Percentiles rank a stretch among this genome's conserved stretches.
Evolutionary conservation across 2,113 vertebrate species (phyloP).

Genomic region (Hepsetus odoe): DNA sequence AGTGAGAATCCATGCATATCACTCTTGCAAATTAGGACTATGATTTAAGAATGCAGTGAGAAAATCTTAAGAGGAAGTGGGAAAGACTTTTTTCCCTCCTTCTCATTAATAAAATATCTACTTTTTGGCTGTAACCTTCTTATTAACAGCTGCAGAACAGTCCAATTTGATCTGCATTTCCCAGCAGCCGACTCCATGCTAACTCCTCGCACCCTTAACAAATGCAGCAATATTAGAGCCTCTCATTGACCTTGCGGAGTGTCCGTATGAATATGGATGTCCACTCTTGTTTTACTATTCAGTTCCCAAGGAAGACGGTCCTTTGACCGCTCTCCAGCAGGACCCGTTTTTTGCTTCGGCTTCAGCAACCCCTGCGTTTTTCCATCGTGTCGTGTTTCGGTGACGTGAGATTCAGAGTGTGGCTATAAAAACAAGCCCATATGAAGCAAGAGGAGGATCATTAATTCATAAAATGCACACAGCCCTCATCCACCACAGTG

Average conservation of each 20-base stretch:
- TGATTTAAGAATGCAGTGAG: slow-evolving; percentile 17
- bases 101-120: slow-evolving; percentile 6
- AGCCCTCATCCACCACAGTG: slow-evolving; percentile 42
- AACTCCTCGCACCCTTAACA: slow-evolving; percentile 18
- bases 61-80: not conserved
- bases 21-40: slow-evolving; percentile 36
- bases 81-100: not conserved
- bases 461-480: slow-evolving; percentile 52
- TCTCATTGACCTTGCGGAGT: slow-evolving; percentile 46
- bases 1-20: slow-evolving; percentile 1
- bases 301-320: slow-evolving; percentile 41
- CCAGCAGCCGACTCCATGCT: slow-evolving; percentile 12
- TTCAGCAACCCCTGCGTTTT: slow-evolving; percentile 16
- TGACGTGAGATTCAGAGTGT: not conserved
- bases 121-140: slow-evolving; percentile 16
- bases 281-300: slow-evolving; percentile 48
- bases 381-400: slow-evolving; percentile 42
- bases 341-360: slow-evolving; percentile 27
- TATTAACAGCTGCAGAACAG: slow-evolving; percentile 37
- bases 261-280: slow-evolving; percentile 52
- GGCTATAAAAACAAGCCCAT: slow-evolving; percentile 24
- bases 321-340: slow-evolving; percentile 32
- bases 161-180: slow-evolving; percentile 38
- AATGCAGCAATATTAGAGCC: slow-evolving; percentile 41
- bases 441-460: slow-evolving; percentile 41